Base-by-base conservation (phyloP, 2,888 invertebrate species). In the Synergus itoensis region DNA sequence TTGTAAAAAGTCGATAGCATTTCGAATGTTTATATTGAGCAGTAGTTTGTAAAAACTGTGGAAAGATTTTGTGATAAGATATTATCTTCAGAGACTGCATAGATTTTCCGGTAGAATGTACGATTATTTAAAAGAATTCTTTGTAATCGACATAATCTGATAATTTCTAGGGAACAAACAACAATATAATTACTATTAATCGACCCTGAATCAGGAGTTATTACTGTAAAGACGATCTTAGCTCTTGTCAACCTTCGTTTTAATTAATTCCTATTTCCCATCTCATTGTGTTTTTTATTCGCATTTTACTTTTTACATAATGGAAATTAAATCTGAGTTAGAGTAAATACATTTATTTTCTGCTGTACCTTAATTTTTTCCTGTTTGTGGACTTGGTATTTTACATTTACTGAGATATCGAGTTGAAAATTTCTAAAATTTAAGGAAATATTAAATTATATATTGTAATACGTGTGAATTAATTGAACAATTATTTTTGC, bases 181-280 rank as follows among this genome's bases (percentile, higher is more conserved):
- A 21, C 14, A 14, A 21, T 62, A 14, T 28, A 28, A 21, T 28
- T 62, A 62, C 14, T 62, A 45, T 45, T 14, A 14, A 62, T 28
- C 62, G 14, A 62, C 28, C 62, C 62, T 28, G 62, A 28, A 62
- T 62, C 21, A 62, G 62, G 62, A 62, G 1, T 62, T 28, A 62
- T 28, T 28, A 28, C 62, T 62, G 28, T 62, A 14, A 62, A 28
- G 62, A 62, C 60, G 21, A 60, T 60, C 60, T 60, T 28, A 62
- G 14, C 28, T 62, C 62, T 62, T 28, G 14, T 62, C 14, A 62
- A 28, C 62, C 62, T 62, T 62, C 62, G 21, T 62, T 62, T 62
- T 62, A 62, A 62, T 62, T 62, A 11, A 62, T 62, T 28, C 62
- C 28, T 21, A 12, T 62, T 62, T 62, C 28, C 21, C 62, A 28